phyloP scores from a whole-genome alignment of 2,888 invertebrate genomes.

The Hirtodrosophila duncani region DNA sequence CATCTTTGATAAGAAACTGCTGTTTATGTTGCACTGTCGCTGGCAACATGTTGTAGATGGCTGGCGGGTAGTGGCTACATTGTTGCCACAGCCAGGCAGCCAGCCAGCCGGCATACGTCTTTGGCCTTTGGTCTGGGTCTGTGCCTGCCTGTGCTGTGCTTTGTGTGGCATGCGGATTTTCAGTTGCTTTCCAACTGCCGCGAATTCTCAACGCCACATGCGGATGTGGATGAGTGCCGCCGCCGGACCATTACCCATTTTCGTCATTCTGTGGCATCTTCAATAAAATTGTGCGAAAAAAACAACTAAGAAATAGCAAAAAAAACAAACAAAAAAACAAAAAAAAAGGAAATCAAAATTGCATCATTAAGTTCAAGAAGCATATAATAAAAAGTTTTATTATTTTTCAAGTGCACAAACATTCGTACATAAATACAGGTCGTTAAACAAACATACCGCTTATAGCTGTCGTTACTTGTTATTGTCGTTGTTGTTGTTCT shows the following conservation, averaged over 20 bases:
- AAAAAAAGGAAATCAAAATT: conserved; percentile 6
- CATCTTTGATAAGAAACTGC: too few species aligned
- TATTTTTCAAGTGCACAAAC: background rate
- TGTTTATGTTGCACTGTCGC: too few species aligned
- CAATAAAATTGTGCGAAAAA: conserved; percentile 2
- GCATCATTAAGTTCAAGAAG: conserved; percentile 12
- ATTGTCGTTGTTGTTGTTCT: too few species aligned
- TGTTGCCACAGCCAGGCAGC: conserved; percentile 1
- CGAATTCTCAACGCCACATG: conserved; percentile 53
- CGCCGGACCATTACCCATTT: background rate
- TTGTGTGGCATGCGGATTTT: conserved; percentile 56
- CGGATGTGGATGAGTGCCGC: conserved; percentile 23
- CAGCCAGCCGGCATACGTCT: too few species aligned
- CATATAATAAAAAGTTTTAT: conserved; percentile 10
- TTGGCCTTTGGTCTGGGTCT: too few species aligned
- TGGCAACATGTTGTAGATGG: too few species aligned
- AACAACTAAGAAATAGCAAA: too few species aligned
- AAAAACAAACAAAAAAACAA: conserved; percentile 2
- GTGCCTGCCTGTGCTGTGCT: conserved; percentile 22
- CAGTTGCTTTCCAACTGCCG: conserved; percentile 64
- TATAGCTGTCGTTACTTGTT: conserved; percentile 25
- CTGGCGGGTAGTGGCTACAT: too few species aligned
- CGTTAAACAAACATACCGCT: conserved; percentile 3
- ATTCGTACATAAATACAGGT: conserved; percentile 5
- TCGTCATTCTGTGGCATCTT: too few species aligned